phyloP scores from a whole-genome alignment of 2,797 vertebrate genomes.

The Dendrocincla fuliginosa region DNA sequence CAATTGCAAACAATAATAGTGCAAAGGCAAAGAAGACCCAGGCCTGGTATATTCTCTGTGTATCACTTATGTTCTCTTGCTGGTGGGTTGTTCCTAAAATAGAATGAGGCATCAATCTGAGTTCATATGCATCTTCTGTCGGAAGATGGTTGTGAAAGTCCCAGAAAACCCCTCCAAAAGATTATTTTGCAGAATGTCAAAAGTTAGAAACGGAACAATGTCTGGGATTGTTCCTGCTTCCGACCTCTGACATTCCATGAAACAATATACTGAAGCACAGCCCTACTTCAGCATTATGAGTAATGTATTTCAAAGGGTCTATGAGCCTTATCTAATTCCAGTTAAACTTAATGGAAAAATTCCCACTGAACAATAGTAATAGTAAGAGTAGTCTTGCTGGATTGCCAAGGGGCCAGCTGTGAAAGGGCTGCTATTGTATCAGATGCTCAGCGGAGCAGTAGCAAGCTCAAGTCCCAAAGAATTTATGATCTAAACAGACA shows the following conservation, averaged over 20 bases:
- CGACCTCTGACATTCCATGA: constrained; percentile 37
- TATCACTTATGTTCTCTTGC: fast-evolving
- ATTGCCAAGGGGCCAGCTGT: neutral
- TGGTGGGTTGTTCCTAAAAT: neutral
- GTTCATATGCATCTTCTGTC: neutral
- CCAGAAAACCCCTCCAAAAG: fast-evolving
- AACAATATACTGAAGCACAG: constrained; percentile 19
- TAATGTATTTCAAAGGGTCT: constrained; percentile 37
- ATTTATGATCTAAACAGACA: constrained; percentile 21
- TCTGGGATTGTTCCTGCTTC: constrained; percentile 14
- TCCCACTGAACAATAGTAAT: neutral
- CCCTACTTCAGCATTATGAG: neutral
- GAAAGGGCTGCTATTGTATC: constrained; percentile 32
- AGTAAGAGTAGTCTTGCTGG: neutral
- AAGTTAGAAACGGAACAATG: constrained; percentile 21
- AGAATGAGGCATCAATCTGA: neutral
- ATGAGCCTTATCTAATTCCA: constrained; percentile 31
- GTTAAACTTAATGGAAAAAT: neutral
- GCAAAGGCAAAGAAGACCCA: neutral
- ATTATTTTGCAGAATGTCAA: neutral
- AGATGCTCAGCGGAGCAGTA: neutral
- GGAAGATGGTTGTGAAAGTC: neutral
- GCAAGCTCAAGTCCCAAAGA: neutral
- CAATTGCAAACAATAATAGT: neutral
- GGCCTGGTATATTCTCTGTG: neutral